Evolutionary conservation across 2,888 invertebrate genomes (phyloP), one percentile per base, ranked within the genome.

Genomic region (Drosophila hamatofila): DNA sequence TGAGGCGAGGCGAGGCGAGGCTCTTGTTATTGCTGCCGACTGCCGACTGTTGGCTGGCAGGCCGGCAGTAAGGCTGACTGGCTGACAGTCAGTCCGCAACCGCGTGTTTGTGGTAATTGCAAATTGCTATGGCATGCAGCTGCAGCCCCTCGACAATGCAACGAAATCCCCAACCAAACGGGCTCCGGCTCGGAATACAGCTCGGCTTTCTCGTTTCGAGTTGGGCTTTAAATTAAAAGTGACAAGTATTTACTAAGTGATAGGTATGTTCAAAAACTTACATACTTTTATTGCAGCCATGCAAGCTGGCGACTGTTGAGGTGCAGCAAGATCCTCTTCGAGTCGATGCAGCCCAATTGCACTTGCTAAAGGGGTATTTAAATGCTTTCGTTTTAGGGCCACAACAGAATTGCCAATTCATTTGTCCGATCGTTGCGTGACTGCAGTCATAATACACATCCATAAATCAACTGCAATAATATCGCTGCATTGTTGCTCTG

Each of bases 241-340:
- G 89, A 85, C 89, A 89, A 85, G 85, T 89, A 74, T 88, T 89
- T 89, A 85, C 88, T 89, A 84, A 88, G 85, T 88, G 80, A 69
- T 73, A 66, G 65, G 30, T 37, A 25, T 11, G 11, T 30, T 11
- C 30, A 30, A 30, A 30, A 30, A 30, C 30, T 9, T 9, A 30
- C 30, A 11, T 30, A 25, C n/a, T n/a, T n/a, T n/a, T n/a, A n/a
- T n/a, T n/a, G n/a, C n/a, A n/a, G n/a, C n/a, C n/a, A n/a, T n/a
- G n/a, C n/a, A n/a, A n/a, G n/a, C n/a, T n/a, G n/a, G n/a, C n/a
- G n/a, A n/a, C n/a, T n/a, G n/a, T n/a, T n/a, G n/a, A n/a, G n/a
- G n/a, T n/a, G n/a, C n/a, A n/a, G n/a, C n/a, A n/a, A n/a, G n/a
- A n/a, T n/a, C n/a, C n/a, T n/a, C 30, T 30, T 9, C 30, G 11